Percentiles rank a stretch among this genome's conserved stretches.
phyloP scores from a whole-genome alignment of 2,797 vertebrate species.

The Phrynocephalus forsythii region DNA sequence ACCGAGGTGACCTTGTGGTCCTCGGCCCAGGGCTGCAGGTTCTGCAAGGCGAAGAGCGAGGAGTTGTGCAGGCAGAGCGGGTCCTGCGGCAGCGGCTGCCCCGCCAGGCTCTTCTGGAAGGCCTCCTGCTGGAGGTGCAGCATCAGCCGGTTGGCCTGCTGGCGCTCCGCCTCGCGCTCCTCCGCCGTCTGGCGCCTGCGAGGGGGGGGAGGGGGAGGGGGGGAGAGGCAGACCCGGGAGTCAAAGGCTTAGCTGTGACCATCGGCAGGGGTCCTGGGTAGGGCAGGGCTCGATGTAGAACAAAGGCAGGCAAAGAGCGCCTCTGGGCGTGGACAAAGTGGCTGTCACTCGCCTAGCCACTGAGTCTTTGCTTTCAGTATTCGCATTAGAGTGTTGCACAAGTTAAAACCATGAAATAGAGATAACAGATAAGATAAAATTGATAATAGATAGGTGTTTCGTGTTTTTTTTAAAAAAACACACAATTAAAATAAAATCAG shows the following conservation, averaged over 20 bases:
- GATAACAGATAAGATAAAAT: too few species aligned
- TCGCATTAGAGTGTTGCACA: too few species aligned
- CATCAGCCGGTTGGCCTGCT: conserved; percentile 96
- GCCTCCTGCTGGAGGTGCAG: conserved; percentile 97
- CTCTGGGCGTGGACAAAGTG: background rate
- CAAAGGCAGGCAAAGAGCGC: background rate
- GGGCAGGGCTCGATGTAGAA: background rate
- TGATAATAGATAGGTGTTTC: too few species aligned
- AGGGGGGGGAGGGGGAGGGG: background rate
- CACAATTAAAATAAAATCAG: too few species aligned
- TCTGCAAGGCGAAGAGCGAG: conserved; percentile 97
- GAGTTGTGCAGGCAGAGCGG: conserved; percentile 98
- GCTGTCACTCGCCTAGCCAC: too few species aligned
- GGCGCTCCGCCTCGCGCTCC: conserved; percentile 95
- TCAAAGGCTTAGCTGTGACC: background rate
- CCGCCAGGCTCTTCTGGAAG: conserved; percentile 93
- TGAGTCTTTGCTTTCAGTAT: too few species aligned
- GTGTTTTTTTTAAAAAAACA: too few species aligned
- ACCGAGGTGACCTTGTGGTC: conserved; percentile 88
- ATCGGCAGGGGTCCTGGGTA: background rate
- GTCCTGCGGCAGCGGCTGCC: conserved; percentile 89
- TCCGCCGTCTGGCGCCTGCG: conserved; percentile 96
- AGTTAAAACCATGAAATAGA: too few species aligned
- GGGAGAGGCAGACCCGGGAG: too few species aligned
- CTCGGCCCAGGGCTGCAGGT: conserved; percentile 98